Conservation (phyloP, 2,888 invertebrate genomes). For the Caenorhabditis sp. region DNA sequence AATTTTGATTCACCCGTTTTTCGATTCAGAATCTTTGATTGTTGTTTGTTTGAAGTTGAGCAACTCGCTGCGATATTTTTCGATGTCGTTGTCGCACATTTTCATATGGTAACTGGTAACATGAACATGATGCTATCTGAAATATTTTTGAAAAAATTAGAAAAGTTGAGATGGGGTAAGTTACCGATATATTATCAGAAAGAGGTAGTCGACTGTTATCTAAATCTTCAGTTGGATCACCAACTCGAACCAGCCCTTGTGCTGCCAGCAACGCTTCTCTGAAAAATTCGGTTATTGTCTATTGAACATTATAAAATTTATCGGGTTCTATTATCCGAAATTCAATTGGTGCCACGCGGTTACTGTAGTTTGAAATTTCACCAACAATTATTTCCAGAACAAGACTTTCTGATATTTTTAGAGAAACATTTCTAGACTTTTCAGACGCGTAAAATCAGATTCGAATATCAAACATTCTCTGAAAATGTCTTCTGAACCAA, state of each 20-base stretch:
- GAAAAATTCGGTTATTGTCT: no score
- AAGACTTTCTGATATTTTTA: no score
- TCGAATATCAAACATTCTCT: no score
- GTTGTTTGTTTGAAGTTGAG: neutral
- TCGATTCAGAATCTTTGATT: neutral
- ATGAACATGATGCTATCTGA: constrained; percentile 80
- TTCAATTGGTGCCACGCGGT: no score
- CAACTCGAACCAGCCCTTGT: constrained; percentile 90
- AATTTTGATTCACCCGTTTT: neutral
- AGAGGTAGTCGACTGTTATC: constrained; percentile 44
- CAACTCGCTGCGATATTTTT: constrained; percentile 1
- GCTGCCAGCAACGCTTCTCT: constrained; percentile 88
- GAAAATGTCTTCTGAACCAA: no score
- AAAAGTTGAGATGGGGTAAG: neutral
- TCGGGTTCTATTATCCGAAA: no score
- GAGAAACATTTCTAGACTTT: no score
- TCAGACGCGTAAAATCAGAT: no score
- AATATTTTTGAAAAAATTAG: constrained; percentile 9
- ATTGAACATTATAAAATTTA: no score
- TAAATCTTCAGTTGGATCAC: constrained; percentile 80
- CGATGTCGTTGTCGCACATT: constrained; percentile 27
- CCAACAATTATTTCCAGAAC: no score
- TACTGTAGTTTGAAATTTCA: no score
- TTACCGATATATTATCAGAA: constrained; percentile 57
- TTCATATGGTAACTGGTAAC: constrained; percentile 74